These are phyloP conservation scores for Neosalanx taihuensis DNA, from an alignment of 2,797 vertebrate species.

Conservation along the genomic window DNA sequence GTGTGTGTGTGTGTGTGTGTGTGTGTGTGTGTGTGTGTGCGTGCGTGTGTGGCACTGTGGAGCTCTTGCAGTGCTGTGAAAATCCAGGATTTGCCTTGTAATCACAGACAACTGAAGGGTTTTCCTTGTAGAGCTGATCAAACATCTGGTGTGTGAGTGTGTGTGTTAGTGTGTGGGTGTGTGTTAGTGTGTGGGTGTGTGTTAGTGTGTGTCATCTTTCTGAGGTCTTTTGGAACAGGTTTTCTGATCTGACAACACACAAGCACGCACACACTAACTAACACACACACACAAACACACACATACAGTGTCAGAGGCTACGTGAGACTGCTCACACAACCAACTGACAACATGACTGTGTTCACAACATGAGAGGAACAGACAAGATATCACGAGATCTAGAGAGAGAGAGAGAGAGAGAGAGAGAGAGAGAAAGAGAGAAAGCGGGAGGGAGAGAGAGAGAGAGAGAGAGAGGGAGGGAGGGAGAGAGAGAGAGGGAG, in stretches of 20 bases:
- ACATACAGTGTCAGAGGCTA: too few relatives aligned
- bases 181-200: background rate
- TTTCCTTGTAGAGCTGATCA: too few relatives aligned
- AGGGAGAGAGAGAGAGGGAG: background rate
- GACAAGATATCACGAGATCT: too few relatives aligned
- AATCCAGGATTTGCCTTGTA: too few relatives aligned
- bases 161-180: background rate
- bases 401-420: background rate
- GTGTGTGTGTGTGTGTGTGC: too few relatives aligned
- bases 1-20: background rate
- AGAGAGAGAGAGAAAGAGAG: conserved; percentile 3
- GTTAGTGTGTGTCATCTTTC: background rate
- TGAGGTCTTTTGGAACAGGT: too few relatives aligned
- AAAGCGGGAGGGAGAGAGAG: conserved; percentile 1
- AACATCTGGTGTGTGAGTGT: background rate
- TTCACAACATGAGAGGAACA: too few relatives aligned
- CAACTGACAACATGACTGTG: background rate
- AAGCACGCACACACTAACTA: background rate
- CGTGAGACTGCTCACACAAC: background rate
- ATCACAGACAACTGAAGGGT: too few relatives aligned
- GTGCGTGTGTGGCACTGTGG: background rate
- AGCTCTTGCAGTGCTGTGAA: background rate
- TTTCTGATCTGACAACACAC: too few relatives aligned
- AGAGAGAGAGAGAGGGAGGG: background rate
- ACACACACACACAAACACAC: background rate